Base-by-base conservation (phyloP, 2,113 vertebrate genomes). In the Nerophis lumbriciformis region DNA sequence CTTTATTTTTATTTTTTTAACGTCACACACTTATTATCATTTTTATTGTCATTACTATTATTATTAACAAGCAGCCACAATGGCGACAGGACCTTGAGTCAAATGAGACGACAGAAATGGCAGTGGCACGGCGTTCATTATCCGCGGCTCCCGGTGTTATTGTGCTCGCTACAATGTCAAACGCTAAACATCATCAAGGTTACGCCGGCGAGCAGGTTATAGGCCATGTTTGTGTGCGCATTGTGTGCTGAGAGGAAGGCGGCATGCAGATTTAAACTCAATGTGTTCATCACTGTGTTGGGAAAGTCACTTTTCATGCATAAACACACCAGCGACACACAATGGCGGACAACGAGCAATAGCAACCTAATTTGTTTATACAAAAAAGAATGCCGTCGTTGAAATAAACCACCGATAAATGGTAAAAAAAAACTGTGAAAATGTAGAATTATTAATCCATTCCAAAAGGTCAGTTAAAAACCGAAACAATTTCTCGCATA, bases 161-260 rank as follows among this genome's bases (percentile, higher is more conserved):
- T 55, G 19, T 37, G 76, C 73, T 81, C 73, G 81, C 64, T 71
- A 58, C 65, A 65, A 59, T 50, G n/a, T 28, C 9, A 21, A 65
- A 75, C 69, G 69, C 61, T 45, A 69, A 83, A 78, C 75, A 68
- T 76, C 63, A 39, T 71, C 71, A 80, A 84, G 78, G 77, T 78
- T 79, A 77, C 79, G 68, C 5, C 48, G 69, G 66, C 35, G 81
- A 72, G 76, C 78, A 69, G 76, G 79, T 77, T 74, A 81, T 60
- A 66, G 39, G 39, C 39, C 39, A 42, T 10, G 66, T 68, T 72
- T 73, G 81, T 65, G 68, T n/a, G 49, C 65, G 76, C 11, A 39
- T 65, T 77, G 60, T 71, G 15, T 47, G 14, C 53, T n/a, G 4
- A 71, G 59, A 75, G 9, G 47, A 64, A 53, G 75, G 63, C 50